Conservation (phyloP, 2,888 invertebrate species). For the Glaucopsyche alexis region DNA sequence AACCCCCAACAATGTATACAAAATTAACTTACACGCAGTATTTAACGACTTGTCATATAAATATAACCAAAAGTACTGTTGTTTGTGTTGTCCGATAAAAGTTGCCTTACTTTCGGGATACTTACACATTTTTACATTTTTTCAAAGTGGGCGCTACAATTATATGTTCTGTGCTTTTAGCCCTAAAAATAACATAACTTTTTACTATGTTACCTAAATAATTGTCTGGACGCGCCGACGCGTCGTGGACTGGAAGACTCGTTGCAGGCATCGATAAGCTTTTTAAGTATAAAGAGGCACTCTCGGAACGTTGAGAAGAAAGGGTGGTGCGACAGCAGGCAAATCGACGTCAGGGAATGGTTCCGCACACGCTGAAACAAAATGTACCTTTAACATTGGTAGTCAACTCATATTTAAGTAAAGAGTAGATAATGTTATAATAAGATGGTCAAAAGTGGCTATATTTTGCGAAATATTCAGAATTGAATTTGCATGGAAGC, state of each 20-base stretch:
- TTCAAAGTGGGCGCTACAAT: no score
- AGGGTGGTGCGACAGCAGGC: constrained; percentile 98
- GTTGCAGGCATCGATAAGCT: constrained; percentile 98
- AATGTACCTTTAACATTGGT: not conserved
- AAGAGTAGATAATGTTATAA: not conserved
- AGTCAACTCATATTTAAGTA: not conserved
- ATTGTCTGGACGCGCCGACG: constrained; percentile 92
- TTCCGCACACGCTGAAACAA: constrained; percentile 86
- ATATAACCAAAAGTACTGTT: no score
- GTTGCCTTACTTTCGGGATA: no score
- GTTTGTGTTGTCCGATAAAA: no score
- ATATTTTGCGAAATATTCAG: no score
- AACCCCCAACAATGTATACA: constrained; percentile 26
- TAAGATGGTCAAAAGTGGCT: no score
- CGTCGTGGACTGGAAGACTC: constrained; percentile 94
- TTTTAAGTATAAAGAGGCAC: constrained; percentile 96
- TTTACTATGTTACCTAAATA: constrained; percentile 82
- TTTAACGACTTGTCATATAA: not conserved
- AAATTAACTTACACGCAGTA: not conserved
- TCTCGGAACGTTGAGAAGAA: constrained; percentile 99
- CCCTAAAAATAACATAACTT: no score
- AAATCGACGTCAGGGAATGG: constrained; percentile 97
- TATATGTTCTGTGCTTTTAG: no score
- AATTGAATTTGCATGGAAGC: no score
- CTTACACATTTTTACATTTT: no score